Conservation (phyloP, 2,888 invertebrate species). For the Leistus spinibarbis region DNA sequence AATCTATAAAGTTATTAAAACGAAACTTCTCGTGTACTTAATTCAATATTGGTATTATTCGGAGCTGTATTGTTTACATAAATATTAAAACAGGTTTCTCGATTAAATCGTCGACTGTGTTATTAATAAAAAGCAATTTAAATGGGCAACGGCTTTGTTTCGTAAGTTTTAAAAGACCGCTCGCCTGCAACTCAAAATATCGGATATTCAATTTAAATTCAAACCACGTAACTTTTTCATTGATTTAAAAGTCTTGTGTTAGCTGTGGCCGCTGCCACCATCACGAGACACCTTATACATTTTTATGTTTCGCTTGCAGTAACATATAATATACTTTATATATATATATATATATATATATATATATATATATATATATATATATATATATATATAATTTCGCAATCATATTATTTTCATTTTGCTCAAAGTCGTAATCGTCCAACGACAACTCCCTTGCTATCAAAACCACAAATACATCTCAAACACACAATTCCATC, state of each 20-base stretch:
- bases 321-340: no score
- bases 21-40: neutral
- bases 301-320: slow-evolving; percentile 27
- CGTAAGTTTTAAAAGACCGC: slow-evolving; percentile 16
- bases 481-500: no score
- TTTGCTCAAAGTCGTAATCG: no score
- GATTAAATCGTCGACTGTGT: slow-evolving; percentile 12
- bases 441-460: no score
- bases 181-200: slow-evolving; percentile 30
- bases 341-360: no score
- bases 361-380: no score
- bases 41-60: neutral
- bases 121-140: slow-evolving; percentile 23
- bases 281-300: slow-evolving; percentile 31
- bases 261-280: slow-evolving; percentile 1
- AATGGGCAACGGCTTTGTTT: slow-evolving; percentile 20
- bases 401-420: no score
- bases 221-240: slow-evolving; percentile 36
- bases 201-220: slow-evolving; percentile 35
- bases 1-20: slow-evolving; percentile 1
- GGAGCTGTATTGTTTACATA: neutral
- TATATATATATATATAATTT: no score
- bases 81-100: neutral
- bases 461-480: no score
- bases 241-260: slow-evolving; percentile 34